phyloP scores from a whole-genome alignment of 2,888 invertebrate genomes.

The Physocephala rufipes region DNA sequence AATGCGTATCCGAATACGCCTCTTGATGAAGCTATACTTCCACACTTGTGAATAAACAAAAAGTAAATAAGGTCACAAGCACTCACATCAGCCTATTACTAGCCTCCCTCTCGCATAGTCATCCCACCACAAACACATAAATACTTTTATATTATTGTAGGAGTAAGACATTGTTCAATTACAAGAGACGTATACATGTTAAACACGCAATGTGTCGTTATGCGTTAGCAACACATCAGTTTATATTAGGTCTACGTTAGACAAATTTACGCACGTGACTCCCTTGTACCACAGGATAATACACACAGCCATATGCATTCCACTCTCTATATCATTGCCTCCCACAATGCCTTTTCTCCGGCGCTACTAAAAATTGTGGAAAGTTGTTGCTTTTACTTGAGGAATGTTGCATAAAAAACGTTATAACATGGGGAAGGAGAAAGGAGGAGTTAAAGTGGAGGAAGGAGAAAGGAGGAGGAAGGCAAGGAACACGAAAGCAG shows the following conservation, averaged over 20 bases:
- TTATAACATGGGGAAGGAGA: too few relatives aligned
- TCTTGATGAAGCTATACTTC: not conserved
- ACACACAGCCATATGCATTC: slow-evolving; percentile 5
- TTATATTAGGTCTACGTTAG: not conserved
- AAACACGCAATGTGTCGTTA: slow-evolving; percentile 4
- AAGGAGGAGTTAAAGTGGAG: too few relatives aligned
- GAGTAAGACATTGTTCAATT: not conserved
- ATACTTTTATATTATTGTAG: not conserved
- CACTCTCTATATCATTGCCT: not conserved
- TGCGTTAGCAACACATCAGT: slow-evolving; percentile 18
- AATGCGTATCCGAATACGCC: not conserved
- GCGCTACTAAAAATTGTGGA: not conserved
- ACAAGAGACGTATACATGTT: not conserved
- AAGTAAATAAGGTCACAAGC: too few relatives aligned
- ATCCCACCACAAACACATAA: not conserved
- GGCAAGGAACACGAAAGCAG: not conserved
- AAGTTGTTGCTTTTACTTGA: not conserved
- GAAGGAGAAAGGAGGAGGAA: not conserved
- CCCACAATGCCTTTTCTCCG: too few relatives aligned
- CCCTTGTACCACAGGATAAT: not conserved
- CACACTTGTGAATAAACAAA: not conserved
- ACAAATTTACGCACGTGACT: slow-evolving; percentile 12
- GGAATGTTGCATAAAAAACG: too few relatives aligned
- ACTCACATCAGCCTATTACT: not conserved
- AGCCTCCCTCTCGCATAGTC: too few relatives aligned